Conservation (phyloP, 2,113 vertebrate species). For the Eudyptes chrysolophus region DNA sequence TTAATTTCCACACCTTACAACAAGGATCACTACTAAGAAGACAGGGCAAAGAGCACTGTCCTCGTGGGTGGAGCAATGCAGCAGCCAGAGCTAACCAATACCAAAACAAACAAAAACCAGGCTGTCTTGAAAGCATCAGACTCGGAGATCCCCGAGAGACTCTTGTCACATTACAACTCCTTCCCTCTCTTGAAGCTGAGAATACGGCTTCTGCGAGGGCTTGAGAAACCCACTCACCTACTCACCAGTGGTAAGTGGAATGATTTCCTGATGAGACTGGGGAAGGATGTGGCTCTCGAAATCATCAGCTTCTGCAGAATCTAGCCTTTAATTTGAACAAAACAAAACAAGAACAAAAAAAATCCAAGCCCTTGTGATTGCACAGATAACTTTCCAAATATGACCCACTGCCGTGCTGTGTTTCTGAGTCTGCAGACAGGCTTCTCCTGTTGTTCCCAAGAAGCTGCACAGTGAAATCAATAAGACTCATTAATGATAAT, state of each 20-base stretch:
- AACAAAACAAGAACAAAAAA: background rate
- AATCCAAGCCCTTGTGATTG: background rate
- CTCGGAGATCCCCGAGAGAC: background rate
- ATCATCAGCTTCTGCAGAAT: background rate
- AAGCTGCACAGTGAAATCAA: conserved; percentile 27
- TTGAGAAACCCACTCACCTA: conserved; percentile 15
- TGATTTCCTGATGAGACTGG: conserved; percentile 5
- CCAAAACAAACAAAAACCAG: background rate
- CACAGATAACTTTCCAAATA: background rate
- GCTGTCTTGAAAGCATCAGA: background rate
- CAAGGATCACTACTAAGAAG: background rate
- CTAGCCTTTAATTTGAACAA: background rate
- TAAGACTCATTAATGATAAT: conserved; percentile 55
- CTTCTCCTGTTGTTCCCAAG: conserved; percentile 3
- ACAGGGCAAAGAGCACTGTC: background rate
- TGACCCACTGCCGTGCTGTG: background rate
- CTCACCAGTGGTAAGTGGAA: background rate
- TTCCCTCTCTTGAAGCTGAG: background rate
- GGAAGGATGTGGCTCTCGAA: conserved; percentile 12
- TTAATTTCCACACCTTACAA: background rate
- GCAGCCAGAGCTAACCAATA: background rate
- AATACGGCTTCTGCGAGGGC: background rate
- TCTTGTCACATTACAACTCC: background rate
- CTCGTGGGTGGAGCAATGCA: background rate
- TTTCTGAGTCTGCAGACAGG: background rate